Conservation (phyloP, 2,797 vertebrate genomes). For the Oreochromis grahami region DNA sequence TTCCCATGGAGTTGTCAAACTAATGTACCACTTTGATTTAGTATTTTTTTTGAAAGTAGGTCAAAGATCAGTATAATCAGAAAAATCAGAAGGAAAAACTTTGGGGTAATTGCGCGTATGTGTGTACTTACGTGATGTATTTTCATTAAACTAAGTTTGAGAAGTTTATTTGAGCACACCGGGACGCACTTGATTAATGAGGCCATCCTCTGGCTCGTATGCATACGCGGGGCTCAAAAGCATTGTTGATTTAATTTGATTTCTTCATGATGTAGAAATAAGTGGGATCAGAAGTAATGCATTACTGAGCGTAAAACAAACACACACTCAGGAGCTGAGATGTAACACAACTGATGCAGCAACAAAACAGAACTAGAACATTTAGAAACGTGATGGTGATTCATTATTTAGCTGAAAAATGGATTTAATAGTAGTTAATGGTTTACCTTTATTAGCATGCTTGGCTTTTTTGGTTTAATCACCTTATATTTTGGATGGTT, state of each 20-base stretch:
- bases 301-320: neutral
- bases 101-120: neutral
- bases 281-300: neutral
- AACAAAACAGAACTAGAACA: neutral
- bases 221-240: neutral
- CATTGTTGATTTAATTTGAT: conserved; percentile 3
- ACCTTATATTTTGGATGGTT: neutral
- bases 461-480: neutral
- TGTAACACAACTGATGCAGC: neutral
- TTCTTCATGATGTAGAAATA: neutral
- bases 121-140: neutral
- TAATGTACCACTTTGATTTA: neutral
- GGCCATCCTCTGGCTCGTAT: neutral
- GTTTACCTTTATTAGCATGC: neutral
- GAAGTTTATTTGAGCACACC: neutral
- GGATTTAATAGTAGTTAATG: neutral
- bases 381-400: neutral
- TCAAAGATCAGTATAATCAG: neutral
- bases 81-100: neutral
- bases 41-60: neutral
- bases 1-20: neutral
- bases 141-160: neutral
- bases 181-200: conserved; percentile 7
- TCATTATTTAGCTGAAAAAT: neutral
- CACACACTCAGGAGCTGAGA: neutral